Evolutionary conservation across 2,888 invertebrate species (phyloP).

Genomic region (Papilio demoleus): DNA sequence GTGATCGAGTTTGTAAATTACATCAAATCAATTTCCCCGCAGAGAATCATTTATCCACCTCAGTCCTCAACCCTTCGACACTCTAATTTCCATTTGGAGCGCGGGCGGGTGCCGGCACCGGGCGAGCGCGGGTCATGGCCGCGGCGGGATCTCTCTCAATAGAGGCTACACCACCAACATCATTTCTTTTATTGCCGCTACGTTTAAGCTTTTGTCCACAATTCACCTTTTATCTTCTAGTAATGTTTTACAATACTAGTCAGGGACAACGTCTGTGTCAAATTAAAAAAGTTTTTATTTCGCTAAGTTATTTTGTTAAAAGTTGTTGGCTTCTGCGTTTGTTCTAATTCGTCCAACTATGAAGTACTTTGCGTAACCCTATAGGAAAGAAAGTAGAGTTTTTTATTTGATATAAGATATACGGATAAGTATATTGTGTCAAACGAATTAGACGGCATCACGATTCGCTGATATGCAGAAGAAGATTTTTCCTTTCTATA

Average conservation of each 20-base stretch:
- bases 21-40: slow-evolving; percentile 21
- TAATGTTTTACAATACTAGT: neutral
- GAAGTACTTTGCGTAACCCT: no score
- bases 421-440: no score
- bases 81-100: slow-evolving; percentile 9
- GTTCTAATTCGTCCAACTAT: no score
- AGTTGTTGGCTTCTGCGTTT: no score
- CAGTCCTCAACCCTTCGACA: slow-evolving; percentile 13
- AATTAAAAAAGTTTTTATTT: neutral
- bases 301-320: neutral
- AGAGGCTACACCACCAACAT: neutral
- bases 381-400: no score
- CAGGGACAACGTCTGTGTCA: neutral
- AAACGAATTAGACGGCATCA: no score
- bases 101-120: neutral
- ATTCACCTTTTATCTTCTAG: neutral
- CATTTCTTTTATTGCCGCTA: slow-evolving; percentile 8
- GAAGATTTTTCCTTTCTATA: no score
- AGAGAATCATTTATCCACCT: slow-evolving; percentile 15
- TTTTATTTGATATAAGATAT: no score
- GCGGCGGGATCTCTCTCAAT: neutral
- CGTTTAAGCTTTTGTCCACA: slow-evolving; percentile 8
- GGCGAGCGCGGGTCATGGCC: neutral
- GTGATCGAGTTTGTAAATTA: slow-evolving; percentile 14
- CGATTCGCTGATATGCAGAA: no score